Percentiles rank a stretch among this genome's conserved stretches.
Conservation (phyloP, 2,113 vertebrate genomes). For the Porphyrio hochstetteri region DNA sequence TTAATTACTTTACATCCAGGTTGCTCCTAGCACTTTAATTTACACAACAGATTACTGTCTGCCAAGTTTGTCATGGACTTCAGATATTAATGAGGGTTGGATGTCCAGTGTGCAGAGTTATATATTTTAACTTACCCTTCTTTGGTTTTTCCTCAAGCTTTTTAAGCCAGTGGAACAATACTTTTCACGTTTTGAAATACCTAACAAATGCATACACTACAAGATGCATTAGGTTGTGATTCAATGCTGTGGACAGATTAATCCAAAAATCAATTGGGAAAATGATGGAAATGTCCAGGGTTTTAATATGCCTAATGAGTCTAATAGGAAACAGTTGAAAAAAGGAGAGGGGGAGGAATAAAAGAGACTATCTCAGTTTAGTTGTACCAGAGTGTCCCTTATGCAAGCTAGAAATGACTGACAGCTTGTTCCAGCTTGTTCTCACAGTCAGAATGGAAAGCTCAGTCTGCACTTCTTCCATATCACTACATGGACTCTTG, state of each 20-base stretch:
- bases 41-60: neutral
- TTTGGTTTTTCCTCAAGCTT: neutral
- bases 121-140: neutral
- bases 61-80: neutral
- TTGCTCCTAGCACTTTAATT: neutral
- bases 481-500: accelerated
- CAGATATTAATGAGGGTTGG: neutral
- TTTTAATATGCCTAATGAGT: neutral
- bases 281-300: neutral
- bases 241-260: neutral
- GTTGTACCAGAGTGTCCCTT: neutral
- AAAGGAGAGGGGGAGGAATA: neutral
- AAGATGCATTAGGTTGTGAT: neutral
- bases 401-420: neutral
- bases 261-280: neutral
- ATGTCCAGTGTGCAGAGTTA: neutral
- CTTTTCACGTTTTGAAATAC: neutral
- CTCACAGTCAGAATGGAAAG: neutral
- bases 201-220: neutral
- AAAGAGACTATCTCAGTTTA: neutral
- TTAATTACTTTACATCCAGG: neutral
- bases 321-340: neutral
- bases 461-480: neutral
- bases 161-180: neutral
- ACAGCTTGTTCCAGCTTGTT: neutral